These are phyloP conservation scores for Ataeniobius toweri DNA, from an alignment of 2,797 vertebrate genomes.

Conservation along the genomic window DNA sequence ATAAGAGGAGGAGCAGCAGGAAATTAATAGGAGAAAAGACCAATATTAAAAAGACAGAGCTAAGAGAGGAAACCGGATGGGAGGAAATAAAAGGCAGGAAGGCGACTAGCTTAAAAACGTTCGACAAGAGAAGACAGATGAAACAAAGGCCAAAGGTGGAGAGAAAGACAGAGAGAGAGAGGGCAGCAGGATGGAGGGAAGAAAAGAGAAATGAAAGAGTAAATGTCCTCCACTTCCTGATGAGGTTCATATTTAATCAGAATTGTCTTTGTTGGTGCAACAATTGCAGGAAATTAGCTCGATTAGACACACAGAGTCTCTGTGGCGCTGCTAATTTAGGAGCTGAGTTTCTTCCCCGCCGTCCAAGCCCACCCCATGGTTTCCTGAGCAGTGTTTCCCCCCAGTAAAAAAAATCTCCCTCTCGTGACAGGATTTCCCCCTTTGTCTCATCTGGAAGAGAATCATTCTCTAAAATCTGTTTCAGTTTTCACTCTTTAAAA, in stretches of 20 bases:
- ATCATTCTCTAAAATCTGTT: conserved; percentile 4
- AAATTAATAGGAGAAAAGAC: conserved; percentile 7
- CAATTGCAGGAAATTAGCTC: conserved; percentile 88
- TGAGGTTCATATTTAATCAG: conserved; percentile 82
- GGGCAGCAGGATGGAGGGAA: conserved; percentile 30
- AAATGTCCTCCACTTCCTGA: conserved; percentile 67
- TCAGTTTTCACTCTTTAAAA: neutral
- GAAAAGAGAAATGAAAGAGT: conserved; percentile 54
- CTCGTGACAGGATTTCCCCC: conserved; percentile 74
- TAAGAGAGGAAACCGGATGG: conserved; percentile 29
- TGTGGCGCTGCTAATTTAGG: conserved; percentile 76
- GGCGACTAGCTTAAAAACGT: conserved; percentile 36
- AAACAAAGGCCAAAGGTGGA: conserved; percentile 40
- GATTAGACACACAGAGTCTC: conserved; percentile 66
- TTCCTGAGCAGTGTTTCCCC: conserved; percentile 77
- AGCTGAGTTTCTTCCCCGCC: conserved; percentile 41
- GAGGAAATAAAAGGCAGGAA: conserved; percentile 47
- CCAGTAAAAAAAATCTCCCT: conserved; percentile 48
- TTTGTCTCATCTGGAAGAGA: conserved; percentile 24
- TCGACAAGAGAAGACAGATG: conserved; percentile 49
- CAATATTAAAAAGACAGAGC: conserved; percentile 7
- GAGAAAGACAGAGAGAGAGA: conserved; percentile 15
- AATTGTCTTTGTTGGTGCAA: conserved; percentile 76
- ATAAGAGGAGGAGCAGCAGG: neutral
- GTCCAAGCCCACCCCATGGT: conserved; percentile 59